A percentile compares a stretch with the other conserved stretches of the same genome.
Evolutionary conservation across 92 coral and sea anemone species (phyloP).

Genomic region (Bergia sp.): DNA sequence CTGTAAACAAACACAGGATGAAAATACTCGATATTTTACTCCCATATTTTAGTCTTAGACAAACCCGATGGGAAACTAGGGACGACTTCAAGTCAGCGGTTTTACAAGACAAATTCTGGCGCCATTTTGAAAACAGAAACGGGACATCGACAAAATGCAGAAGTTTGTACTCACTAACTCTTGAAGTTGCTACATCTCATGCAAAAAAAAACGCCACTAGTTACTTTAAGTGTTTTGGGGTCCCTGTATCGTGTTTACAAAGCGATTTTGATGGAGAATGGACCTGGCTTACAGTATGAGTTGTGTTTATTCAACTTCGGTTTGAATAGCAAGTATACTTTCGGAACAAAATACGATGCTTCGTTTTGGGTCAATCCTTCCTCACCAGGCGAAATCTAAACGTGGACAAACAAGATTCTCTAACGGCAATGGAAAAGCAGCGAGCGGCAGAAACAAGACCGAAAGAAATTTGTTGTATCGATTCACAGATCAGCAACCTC

Average conservation of each 20-base stretch:
- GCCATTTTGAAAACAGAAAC: too few relatives aligned
- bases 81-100: neutral
- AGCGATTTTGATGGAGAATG: neutral
- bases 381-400: neutral
- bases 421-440: constrained; percentile 2
- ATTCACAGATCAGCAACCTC: constrained; percentile 72
- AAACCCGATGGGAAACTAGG: neutral
- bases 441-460: constrained; percentile 46
- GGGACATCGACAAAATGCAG: constrained; percentile 2
- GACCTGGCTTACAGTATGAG: neutral
- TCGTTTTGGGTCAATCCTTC: constrained; percentile 9
- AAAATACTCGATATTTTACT: constrained; percentile 4
- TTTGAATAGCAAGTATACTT: neutral
- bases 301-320: neutral
- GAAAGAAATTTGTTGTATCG: constrained; percentile 89
- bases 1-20: constrained; percentile 2
- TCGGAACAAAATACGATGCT: neutral
- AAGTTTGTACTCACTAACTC: constrained; percentile 1
- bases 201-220: constrained; percentile 6
- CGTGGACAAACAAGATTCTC: constrained; percentile 2
- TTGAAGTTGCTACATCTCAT: constrained; percentile 6
- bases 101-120: neutral
- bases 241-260: constrained; percentile 10
- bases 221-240: constrained; percentile 10
- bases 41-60: neutral